phyloP scores from a whole-genome alignment of 2,113 vertebrate genomes.

The Dipodomys merriami region DNA sequence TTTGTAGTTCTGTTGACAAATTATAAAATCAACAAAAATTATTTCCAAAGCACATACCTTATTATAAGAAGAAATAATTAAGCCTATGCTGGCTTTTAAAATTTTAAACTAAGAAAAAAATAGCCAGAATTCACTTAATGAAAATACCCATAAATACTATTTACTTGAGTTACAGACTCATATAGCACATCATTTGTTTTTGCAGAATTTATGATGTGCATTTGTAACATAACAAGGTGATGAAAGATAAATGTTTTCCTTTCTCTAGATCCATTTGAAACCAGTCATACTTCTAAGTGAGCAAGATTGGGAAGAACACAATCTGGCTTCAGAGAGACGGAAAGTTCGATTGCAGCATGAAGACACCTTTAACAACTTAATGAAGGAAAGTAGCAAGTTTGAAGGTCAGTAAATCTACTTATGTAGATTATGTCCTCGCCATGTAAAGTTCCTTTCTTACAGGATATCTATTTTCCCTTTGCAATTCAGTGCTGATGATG shows the following conservation, averaged over 20 bases:
- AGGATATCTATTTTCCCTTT: neutral
- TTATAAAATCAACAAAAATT: constrained; percentile 23
- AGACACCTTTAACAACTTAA: constrained; percentile 83
- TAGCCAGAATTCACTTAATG: neutral
- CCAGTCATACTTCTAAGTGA: constrained; percentile 82
- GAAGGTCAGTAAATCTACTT: constrained; percentile 70
- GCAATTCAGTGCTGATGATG: neutral
- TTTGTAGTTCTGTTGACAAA: constrained; percentile 6
- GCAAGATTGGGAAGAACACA: constrained; percentile 86
- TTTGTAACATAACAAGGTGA: constrained; percentile 14
- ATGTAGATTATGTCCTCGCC: neutral
- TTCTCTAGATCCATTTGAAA: constrained; percentile 85
- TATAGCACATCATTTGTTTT: neutral
- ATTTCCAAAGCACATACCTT: neutral
- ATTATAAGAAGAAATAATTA: constrained; percentile 40
- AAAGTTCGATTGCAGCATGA: constrained; percentile 86
- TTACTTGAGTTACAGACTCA: constrained; percentile 41
- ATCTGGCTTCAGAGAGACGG: constrained; percentile 87
- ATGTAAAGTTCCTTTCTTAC: neutral
- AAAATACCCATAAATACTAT: neutral
- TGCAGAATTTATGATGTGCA: constrained; percentile 6
- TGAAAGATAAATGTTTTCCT: neutral
- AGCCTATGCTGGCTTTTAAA: neutral
- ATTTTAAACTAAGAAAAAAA: constrained; percentile 45
- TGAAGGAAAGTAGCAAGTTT: constrained; percentile 81